Percentiles rank a stretch among this genome's conserved stretches.
Evolutionary conservation across 2,888 invertebrate species (phyloP).

Genomic region (Uloborus plumipes): DNA sequence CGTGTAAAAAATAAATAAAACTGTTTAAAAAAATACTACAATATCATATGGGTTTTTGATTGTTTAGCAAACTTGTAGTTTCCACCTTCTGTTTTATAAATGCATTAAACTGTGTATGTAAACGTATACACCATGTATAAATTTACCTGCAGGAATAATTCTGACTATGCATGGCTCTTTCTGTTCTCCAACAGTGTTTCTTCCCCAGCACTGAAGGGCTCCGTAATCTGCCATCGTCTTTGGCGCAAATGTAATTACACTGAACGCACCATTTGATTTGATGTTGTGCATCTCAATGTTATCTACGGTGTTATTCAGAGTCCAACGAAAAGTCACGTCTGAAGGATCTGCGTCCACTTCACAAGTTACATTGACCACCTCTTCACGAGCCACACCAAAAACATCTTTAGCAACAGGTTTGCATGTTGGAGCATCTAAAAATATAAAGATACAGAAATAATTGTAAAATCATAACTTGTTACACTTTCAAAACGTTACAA

Average conservation of each 20-base stretch:
- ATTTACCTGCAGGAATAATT: slow-evolving; percentile 78
- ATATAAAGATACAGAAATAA: no score
- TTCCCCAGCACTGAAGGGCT: slow-evolving; percentile 86
- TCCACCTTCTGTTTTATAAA: no score
- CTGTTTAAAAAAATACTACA: no score
- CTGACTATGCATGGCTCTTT: slow-evolving; percentile 90
- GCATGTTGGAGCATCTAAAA: slow-evolving; percentile 68
- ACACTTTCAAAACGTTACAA: no score
- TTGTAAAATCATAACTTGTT: no score
- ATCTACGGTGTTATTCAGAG: slow-evolving; percentile 59
- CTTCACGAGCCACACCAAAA: slow-evolving; percentile 89
- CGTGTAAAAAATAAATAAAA: no score
- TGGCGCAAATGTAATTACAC: slow-evolving; percentile 88
- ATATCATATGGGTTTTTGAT: no score
- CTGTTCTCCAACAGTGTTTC: slow-evolving; percentile 86
- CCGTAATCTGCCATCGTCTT: slow-evolving; percentile 92
- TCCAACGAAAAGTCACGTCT: slow-evolving; percentile 72
- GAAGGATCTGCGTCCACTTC: slow-evolving; percentile 93
- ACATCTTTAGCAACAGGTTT: slow-evolving; percentile 65
- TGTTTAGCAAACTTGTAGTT: no score
- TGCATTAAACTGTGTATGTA: no score
- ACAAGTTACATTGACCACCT: slow-evolving; percentile 87
- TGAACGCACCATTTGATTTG: slow-evolving; percentile 81
- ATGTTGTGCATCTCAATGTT: slow-evolving; percentile 64
- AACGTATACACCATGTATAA: not conserved